Conservation (phyloP, 2,888 invertebrate species). For the Agelastica alni region DNA sequence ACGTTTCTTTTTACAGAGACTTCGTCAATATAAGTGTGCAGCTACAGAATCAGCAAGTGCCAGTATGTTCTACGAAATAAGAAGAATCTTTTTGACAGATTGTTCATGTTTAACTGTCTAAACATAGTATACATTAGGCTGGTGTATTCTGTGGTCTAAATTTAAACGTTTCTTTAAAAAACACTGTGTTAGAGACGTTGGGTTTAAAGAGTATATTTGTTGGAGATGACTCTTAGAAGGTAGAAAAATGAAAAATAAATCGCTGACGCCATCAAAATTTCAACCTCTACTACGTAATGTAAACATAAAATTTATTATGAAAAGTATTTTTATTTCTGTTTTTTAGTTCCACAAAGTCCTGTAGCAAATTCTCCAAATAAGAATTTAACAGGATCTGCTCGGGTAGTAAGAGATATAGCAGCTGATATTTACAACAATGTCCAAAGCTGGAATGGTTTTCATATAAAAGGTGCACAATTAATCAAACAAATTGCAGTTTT, state of each 20-base stretch:
- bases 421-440: constrained; percentile 61
- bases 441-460: constrained; percentile 60
- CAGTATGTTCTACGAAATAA: no score
- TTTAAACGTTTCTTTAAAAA: no score
- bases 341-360: constrained; percentile 55
- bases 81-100: no score
- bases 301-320: not conserved
- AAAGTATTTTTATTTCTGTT: constrained; percentile 32
- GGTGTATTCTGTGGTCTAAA: no score
- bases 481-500: constrained; percentile 54
- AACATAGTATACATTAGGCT: no score
- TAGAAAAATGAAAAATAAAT: constrained; percentile 14
- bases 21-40: no score
- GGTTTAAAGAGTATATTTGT: no score
- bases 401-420: constrained; percentile 61
- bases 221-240: no score
- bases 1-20: no score
- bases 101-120: no score
- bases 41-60: no score
- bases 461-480: constrained; percentile 55
- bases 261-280: constrained; percentile 14
- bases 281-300: constrained; percentile 18
- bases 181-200: no score
- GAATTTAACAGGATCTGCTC: constrained; percentile 62
- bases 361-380: constrained; percentile 49